These are phyloP conservation scores for Atethmia centrago DNA, from an alignment of 2,888 invertebrate genomes.

Conservation along the genomic window DNA sequence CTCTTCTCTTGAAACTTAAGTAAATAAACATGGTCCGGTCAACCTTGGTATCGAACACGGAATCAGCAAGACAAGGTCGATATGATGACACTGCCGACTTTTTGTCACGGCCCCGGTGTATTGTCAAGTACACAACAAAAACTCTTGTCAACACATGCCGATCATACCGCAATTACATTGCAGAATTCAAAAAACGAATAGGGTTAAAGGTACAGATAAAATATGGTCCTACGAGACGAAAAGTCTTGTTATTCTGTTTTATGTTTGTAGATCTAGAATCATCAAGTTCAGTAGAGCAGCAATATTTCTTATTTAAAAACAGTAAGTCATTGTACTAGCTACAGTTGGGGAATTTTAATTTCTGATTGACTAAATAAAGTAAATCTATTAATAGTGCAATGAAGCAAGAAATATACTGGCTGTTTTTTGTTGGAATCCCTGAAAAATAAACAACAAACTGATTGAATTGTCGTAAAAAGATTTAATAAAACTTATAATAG, in stretches of 20 bases:
- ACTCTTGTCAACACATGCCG: conserved; percentile 57
- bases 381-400: conserved; percentile 32
- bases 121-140: conserved; percentile 68
- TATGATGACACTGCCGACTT: conserved; percentile 78
- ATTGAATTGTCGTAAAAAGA: conserved; percentile 16
- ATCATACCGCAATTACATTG: conserved; percentile 45
- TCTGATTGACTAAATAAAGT: conserved; percentile 6
- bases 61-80: conserved; percentile 79
- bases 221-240: conserved; percentile 15
- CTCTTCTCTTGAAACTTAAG: conserved; percentile 39
- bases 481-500: not conserved
- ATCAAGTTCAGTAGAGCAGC: conserved; percentile 18
- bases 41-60: conserved; percentile 81
- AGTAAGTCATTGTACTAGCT: conserved; percentile 49
- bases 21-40: conserved; percentile 44
- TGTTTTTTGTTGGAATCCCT: conserved; percentile 9
- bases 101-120: conserved; percentile 69
- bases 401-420: conserved; percentile 28
- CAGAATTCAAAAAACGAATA: conserved; percentile 11
- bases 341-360: conserved; percentile 44
- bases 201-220: not conserved
- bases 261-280: conserved; percentile 14
- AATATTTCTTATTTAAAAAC: conserved; percentile 16
- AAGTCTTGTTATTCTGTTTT: not conserved
- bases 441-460: conserved; percentile 4